Conservation (phyloP, 2,113 vertebrate genomes). For the Tyrannus savana region DNA sequence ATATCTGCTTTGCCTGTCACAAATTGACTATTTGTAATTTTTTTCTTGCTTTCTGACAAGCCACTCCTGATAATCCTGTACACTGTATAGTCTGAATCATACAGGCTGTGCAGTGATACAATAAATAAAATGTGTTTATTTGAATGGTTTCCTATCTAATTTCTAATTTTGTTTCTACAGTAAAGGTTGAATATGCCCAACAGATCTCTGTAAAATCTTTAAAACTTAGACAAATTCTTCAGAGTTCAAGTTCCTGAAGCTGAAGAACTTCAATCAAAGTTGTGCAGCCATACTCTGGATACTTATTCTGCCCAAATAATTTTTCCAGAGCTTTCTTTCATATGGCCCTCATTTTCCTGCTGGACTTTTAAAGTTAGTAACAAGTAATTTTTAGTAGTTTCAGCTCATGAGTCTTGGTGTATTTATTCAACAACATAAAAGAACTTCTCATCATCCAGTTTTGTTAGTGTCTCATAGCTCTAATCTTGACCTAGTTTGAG, state of each 20-base stretch:
- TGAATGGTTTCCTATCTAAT: background rate
- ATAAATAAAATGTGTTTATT: background rate
- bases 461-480: slow-evolving; percentile 35
- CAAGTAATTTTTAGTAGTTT: slow-evolving; percentile 24
- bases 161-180: background rate
- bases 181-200: background rate
- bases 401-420: background rate
- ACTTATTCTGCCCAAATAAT: background rate
- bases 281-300: background rate
- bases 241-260: background rate
- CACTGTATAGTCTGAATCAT: background rate
- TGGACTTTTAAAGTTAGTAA: background rate
- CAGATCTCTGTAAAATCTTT: background rate
- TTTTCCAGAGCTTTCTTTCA: background rate
- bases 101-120: background rate
- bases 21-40: background rate
- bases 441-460: slow-evolving; percentile 10
- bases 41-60: background rate
- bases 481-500: slow-evolving; percentile 51
- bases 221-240: background rate
- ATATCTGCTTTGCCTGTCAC: background rate
- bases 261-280: background rate
- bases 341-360: background rate
- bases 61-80: background rate
- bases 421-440: slow-evolving; percentile 40